phyloP scores from a whole-genome alignment of 2,797 vertebrate genomes.

The Spinus olivaceus region DNA sequence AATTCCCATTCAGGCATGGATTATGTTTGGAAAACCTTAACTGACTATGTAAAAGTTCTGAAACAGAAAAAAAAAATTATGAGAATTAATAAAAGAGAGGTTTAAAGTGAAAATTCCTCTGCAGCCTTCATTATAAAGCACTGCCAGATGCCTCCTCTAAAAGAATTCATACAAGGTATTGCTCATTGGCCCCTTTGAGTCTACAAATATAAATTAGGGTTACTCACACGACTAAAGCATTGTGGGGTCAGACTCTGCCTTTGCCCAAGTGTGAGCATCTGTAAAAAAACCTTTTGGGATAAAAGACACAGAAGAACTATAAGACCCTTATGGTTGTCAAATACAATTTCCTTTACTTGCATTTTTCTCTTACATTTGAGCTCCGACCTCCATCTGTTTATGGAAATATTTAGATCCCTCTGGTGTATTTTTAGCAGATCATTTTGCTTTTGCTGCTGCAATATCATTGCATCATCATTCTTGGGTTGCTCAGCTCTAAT shows the following conservation, averaged over 20 bases:
- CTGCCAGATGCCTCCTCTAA: conserved; percentile 50
- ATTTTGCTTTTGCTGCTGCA: conserved; percentile 67
- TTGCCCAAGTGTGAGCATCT: conserved; percentile 45
- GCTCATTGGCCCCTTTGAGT: conserved; percentile 21
- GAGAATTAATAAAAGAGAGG: conserved; percentile 19
- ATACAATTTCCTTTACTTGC: conserved; percentile 74
- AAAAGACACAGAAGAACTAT: conserved; percentile 68
- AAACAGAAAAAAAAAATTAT: conserved; percentile 3
- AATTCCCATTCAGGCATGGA: conserved; percentile 8
- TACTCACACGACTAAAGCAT: conserved; percentile 1
- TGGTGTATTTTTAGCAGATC: conserved; percentile 75
- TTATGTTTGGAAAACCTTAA: conserved; percentile 21
- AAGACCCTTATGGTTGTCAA: conserved; percentile 75
- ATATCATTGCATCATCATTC: conserved; percentile 65
- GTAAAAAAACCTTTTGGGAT: conserved; percentile 64
- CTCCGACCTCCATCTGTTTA: conserved; percentile 74
- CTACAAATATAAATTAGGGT: conserved; percentile 11
- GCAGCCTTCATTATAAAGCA: conserved; percentile 30
- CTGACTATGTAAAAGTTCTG: not conserved
- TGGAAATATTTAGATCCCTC: conserved; percentile 70
- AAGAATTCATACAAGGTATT: conserved; percentile 19
- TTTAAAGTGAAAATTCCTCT: conserved; percentile 29
- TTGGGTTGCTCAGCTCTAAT: conserved; percentile 23
- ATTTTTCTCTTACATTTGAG: conserved; percentile 67
- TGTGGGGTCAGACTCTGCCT: conserved; percentile 8